Percentiles rank a stretch among this genome's conserved stretches.
Conservation (phyloP, 2,113 vertebrate genomes). For the Ophiodon elongatus region DNA sequence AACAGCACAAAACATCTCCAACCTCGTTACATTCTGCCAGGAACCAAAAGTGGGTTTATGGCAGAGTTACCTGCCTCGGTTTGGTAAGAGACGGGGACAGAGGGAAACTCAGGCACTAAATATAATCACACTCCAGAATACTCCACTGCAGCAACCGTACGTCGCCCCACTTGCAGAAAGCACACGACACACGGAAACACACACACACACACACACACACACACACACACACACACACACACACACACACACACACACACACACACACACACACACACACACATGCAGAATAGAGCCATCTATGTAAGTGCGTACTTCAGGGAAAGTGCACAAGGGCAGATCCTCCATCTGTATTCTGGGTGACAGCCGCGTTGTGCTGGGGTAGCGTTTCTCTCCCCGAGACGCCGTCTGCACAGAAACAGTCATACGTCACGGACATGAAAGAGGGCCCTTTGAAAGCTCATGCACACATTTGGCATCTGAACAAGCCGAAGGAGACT, state of each 20-base stretch:
- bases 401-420: conserved; percentile 68
- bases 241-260: conserved; percentile 37
- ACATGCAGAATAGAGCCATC: conserved; percentile 66
- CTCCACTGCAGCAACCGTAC: conserved; percentile 38
- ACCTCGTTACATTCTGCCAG: conserved; percentile 4
- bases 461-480: conserved; percentile 63
- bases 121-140: conserved; percentile 70
- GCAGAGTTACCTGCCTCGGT: conserved; percentile 38
- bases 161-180: conserved; percentile 57
- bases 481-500: conserved; percentile 62
- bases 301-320: conserved; percentile 71
- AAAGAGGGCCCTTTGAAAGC: conserved; percentile 66
- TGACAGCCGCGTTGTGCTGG: conserved; percentile 66
- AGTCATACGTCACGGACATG: conserved; percentile 64
- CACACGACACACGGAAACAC: conserved; percentile 36
- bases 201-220: conserved; percentile 47
- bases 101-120: conserved; percentile 54
- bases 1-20: conserved; percentile 14
- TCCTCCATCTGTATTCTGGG: conserved; percentile 77
- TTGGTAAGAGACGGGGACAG: conserved; percentile 39
- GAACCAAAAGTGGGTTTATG: conserved; percentile 39
- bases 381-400: conserved; percentile 59
- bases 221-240: conserved; percentile 30
- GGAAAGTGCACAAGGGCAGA: conserved; percentile 76
- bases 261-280: conserved; percentile 27